These are phyloP conservation scores for Sipha flava DNA, from an alignment of 1,140 invertebrate species.

Conservation along the genomic window DNA sequence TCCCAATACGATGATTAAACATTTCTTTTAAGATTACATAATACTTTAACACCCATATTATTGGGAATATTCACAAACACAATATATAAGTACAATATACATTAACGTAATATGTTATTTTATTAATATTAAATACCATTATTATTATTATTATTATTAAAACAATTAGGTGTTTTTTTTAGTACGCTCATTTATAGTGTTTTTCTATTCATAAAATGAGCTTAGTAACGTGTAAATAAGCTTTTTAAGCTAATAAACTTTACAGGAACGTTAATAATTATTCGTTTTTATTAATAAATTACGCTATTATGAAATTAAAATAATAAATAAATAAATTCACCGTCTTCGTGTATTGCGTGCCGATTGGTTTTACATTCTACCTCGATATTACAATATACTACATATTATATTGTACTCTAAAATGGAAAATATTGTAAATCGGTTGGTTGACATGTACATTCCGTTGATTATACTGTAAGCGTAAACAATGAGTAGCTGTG, in stretches of 20 bases:
- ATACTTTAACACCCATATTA: neutral
- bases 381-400: neutral
- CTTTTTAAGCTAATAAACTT: slow-evolving; percentile 11
- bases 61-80: too few relatives aligned
- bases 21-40: neutral
- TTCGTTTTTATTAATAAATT: neutral
- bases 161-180: neutral
- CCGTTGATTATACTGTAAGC: neutral
- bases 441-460: neutral
- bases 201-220: neutral
- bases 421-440: neutral
- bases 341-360: neutral
- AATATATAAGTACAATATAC: too few relatives aligned
- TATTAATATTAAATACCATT: neutral
- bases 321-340: too few relatives aligned
- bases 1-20: neutral
- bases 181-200: neutral
- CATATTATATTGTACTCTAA: neutral
- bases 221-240: slow-evolving; percentile 19
- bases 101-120: neutral
- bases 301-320: neutral
- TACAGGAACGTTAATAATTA: slow-evolving; percentile 12
- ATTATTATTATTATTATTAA: neutral
- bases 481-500: neutral
- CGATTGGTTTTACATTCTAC: neutral